Conservation (phyloP, 2,888 invertebrate genomes). For the Xanthorhoe designata region DNA sequence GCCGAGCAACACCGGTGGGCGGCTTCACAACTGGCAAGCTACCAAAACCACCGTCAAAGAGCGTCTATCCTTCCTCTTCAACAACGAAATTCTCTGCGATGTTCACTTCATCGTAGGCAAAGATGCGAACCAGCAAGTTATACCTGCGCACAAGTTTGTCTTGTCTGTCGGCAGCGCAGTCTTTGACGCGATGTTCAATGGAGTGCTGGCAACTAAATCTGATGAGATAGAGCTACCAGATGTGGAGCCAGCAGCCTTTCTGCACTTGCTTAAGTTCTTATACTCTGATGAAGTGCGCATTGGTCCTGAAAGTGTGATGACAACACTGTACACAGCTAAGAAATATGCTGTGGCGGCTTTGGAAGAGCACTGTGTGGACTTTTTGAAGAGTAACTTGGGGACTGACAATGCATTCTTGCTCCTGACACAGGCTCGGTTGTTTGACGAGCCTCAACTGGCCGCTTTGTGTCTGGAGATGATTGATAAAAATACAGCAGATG, state of each 20-base stretch:
- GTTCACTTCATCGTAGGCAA: slow-evolving; percentile 93
- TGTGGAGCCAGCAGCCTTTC: slow-evolving; percentile 93
- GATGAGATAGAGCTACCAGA: slow-evolving; percentile 93
- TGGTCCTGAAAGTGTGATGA: slow-evolving; percentile 94
- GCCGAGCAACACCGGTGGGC: slow-evolving; percentile 74
- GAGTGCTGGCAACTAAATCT: slow-evolving; percentile 88
- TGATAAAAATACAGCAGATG: slow-evolving; percentile 93
- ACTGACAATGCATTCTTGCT: slow-evolving; percentile 94
- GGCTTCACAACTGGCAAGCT: slow-evolving; percentile 89
- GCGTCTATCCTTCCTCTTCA: slow-evolving; percentile 87
- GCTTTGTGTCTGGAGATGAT: slow-evolving; percentile 92
- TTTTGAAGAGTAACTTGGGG: slow-evolving; percentile 89
- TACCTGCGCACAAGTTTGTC: slow-evolving; percentile 93
- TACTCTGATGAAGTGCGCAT: slow-evolving; percentile 94
- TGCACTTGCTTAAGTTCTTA: slow-evolving; percentile 89
- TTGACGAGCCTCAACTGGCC: slow-evolving; percentile 93
- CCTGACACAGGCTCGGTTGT: slow-evolving; percentile 91
- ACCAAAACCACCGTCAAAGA: slow-evolving; percentile 91
- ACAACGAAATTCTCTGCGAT: slow-evolving; percentile 85
- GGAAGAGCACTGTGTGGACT: slow-evolving; percentile 93
- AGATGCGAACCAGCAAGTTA: slow-evolving; percentile 87
- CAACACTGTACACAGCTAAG: slow-evolving; percentile 93
- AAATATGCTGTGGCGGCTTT: slow-evolving; percentile 94
- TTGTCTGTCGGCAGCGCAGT: slow-evolving; percentile 93
- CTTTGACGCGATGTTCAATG: slow-evolving; percentile 95